phyloP scores from a whole-genome alignment of 2,888 invertebrate species.

The Perdita meconis region DNA sequence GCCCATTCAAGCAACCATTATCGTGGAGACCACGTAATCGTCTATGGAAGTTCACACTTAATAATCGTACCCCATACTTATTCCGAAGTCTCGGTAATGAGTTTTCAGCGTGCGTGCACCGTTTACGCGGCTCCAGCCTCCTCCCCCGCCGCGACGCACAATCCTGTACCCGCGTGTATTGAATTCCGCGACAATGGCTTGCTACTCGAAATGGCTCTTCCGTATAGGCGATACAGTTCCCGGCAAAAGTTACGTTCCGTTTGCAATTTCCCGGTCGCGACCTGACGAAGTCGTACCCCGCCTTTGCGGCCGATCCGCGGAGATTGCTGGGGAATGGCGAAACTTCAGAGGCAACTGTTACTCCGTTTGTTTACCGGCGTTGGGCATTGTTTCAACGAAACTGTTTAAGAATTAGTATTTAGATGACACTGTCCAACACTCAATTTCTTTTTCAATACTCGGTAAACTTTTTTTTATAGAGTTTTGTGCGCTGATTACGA shows the following conservation, averaged over 20 bases:
- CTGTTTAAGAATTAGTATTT: too few species aligned
- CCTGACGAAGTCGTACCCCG: neutral
- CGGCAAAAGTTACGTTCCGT: slow-evolving; percentile 47
- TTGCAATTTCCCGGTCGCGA: slow-evolving; percentile 43
- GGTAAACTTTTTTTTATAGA: too few species aligned
- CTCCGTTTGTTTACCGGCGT: too few species aligned
- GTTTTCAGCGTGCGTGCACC: slow-evolving; percentile 63
- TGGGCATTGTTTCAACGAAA: too few species aligned
- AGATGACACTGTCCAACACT: too few species aligned
- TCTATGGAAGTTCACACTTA: slow-evolving; percentile 81
- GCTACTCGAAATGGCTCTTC: slow-evolving; percentile 27
- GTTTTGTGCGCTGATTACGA: too few species aligned
- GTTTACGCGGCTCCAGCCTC: slow-evolving; percentile 50
- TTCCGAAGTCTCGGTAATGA: slow-evolving; percentile 75
- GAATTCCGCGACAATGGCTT: slow-evolving; percentile 60
- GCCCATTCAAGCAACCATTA: slow-evolving; percentile 83
- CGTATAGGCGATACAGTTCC: slow-evolving; percentile 18
- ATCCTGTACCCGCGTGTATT: slow-evolving; percentile 66
- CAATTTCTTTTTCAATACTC: too few species aligned
- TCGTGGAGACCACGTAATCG: slow-evolving; percentile 80
- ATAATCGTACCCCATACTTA: slow-evolving; percentile 81
- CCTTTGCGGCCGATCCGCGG: neutral
- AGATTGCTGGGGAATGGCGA: slow-evolving; percentile 4
- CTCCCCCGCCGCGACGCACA: slow-evolving; percentile 59
- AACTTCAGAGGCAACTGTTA: slow-evolving; percentile 2